Percentiles rank a stretch among this genome's conserved stretches.
These are phyloP conservation scores for Montifringilla adamsi DNA, from an alignment of 2,113 vertebrate species.

Conservation along the genomic window DNA sequence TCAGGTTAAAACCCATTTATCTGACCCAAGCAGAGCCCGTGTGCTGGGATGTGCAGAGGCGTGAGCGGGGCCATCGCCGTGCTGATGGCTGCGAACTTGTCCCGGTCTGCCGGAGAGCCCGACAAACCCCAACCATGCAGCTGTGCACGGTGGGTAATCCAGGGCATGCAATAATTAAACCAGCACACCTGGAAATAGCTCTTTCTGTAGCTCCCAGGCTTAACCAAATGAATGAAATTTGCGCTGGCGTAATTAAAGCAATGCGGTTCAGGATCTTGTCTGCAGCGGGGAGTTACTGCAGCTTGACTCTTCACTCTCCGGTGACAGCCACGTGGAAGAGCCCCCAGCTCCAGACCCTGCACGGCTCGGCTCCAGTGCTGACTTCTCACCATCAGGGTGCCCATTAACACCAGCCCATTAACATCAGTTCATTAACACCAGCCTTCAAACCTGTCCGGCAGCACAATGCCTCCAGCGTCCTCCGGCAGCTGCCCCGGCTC, in stretches of 20 bases:
- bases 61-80: accelerated
- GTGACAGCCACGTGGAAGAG: neutral
- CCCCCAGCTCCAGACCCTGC: neutral
- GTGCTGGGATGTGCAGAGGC: neutral
- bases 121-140: accelerated
- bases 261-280: neutral
- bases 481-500: neutral
- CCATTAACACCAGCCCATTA: neutral
- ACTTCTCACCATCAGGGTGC: neutral
- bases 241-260: neutral
- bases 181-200: neutral
- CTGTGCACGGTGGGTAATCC: neutral
- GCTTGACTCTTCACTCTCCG: neutral
- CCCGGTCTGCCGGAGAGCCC: neutral
- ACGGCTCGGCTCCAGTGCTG: neutral
- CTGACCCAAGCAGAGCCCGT: neutral
- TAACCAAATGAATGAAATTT: conserved; percentile 36
- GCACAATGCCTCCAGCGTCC: neutral
- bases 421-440: neutral
- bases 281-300: neutral
- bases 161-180: neutral
- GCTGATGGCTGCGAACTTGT: neutral
- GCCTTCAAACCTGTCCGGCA: neutral
- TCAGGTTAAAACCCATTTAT: conserved; percentile 56
- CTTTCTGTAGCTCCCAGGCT: conserved; percentile 52